Conservation (phyloP, 2,888 invertebrate species). For the Malachius bipustulatus region DNA sequence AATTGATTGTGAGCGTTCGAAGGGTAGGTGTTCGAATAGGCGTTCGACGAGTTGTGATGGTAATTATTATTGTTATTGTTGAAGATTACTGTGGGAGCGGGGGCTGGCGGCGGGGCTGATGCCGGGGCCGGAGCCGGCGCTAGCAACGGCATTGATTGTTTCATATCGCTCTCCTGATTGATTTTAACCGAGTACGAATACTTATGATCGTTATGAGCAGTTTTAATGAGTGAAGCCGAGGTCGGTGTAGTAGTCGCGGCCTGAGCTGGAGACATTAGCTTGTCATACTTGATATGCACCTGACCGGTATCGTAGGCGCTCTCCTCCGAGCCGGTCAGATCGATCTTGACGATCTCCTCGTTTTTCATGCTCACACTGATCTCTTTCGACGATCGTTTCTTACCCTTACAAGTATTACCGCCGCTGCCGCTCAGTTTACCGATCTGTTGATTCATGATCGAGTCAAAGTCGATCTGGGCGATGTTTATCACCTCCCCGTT, state of each 20-base stretch:
- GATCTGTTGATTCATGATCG: constrained; percentile 22
- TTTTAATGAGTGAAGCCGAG: constrained; percentile 25
- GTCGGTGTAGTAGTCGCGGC: too few species aligned
- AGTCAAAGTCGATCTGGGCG: constrained; percentile 28
- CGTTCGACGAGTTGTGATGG: constrained; percentile 23
- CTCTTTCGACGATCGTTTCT: constrained; percentile 11
- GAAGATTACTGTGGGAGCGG: constrained; percentile 20
- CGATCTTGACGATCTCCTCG: constrained; percentile 28
- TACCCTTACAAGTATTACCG: constrained; percentile 8
- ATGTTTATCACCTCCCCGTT: constrained; percentile 33
- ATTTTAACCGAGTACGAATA: constrained; percentile 9
- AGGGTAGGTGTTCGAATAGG: constrained; percentile 12
- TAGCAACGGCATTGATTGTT: too few species aligned
- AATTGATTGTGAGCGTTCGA: neutral
- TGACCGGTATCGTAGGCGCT: constrained; percentile 19
- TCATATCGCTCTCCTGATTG: constrained; percentile 10
- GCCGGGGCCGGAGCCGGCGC: constrained; percentile 20
- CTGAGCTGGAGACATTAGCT: too few species aligned
- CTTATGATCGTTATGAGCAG: constrained; percentile 16
- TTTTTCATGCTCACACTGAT: constrained; percentile 12
- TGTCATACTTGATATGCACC: constrained; percentile 20
- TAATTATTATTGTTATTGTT: constrained; percentile 26
- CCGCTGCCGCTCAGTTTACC: constrained; percentile 13
- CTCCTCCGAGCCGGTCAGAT: constrained; percentile 25
- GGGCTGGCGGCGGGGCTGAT: constrained; percentile 24